Base-by-base conservation (phyloP, 1,140 invertebrate genomes). In the Chrysomallon squamiferum region DNA sequence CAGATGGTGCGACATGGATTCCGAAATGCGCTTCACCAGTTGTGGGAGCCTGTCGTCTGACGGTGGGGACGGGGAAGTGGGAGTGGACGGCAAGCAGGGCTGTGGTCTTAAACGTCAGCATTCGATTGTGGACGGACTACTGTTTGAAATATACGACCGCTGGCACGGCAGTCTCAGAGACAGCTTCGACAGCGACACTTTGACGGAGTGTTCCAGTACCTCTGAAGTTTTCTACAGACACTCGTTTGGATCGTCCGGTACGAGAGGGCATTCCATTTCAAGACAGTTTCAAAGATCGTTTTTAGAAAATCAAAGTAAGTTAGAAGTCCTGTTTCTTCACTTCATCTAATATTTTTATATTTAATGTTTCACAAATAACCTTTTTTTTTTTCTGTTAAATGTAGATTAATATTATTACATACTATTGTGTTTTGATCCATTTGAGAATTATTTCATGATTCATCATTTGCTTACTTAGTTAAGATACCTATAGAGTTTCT, bases 121-220 rank as follows among this genome's bases (percentile, higher is more conserved):
- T 7, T 85, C 84, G 0, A 80, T 85, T 27, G 81, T 86, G 20
- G 84, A 86, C 72, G 83, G 79, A 57, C 74, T 86, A 13, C 72
- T 86, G 43, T 80, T 78, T 62, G 84, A 86, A 59, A 86, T 86
- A 45, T 86, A 86, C 63, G 81, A 85, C 58, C 72, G 81, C 3
- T 86, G 82, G 82, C 75, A 84, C 52, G 78, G 75, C 52, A 72
- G 69, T 20, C 66, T 74, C 45, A 67, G 76, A 60, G 84, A 86
- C 58, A 85, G 83, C 66, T 79, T 82, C 68, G 84, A 85, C 47
- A 84, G 83, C 62, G 83, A 85, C 64, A 85, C 84, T 2, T 81
- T 85, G 66, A 86, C 84, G 9, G 84, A 85, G 64, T 80, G 74
- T 65, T 83, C 84, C 32, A 85, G 82, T 47, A 81, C 81, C 2